Evolutionary conservation across 1,140 invertebrate genomes (phyloP).

Genomic region (Chironomus tepperi): DNA sequence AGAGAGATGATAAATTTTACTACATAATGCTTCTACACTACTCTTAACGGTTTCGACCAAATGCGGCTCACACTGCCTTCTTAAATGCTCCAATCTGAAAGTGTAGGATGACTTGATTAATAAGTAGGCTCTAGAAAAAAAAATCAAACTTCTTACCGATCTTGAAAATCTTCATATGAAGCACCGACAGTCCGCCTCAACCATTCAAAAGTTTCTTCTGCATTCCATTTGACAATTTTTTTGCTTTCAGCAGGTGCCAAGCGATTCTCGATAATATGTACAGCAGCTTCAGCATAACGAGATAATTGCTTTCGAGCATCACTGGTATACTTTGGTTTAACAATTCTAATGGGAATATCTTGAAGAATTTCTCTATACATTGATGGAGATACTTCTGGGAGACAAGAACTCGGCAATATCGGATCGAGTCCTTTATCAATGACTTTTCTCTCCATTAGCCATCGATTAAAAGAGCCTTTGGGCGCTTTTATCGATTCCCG

Average conservation of each 20-base stretch:
- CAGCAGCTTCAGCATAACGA: slow-evolving; percentile 91
- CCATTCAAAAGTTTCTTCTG: slow-evolving; percentile 95
- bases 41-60: slow-evolving; percentile 86
- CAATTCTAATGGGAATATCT: slow-evolving; percentile 93
- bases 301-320: slow-evolving; percentile 94
- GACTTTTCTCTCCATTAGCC: slow-evolving; percentile 92
- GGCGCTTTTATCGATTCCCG: slow-evolving; percentile 92
- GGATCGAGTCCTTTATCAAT: slow-evolving; percentile 82
- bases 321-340: slow-evolving; percentile 88
- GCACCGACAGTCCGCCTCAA: slow-evolving; percentile 86
- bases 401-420: slow-evolving; percentile 81
- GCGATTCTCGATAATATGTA: slow-evolving; percentile 90
- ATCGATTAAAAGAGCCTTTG: slow-evolving; percentile 91
- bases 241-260: slow-evolving; percentile 87
- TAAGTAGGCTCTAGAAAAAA: slow-evolving; percentile 11
- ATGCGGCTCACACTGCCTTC: slow-evolving; percentile 91
- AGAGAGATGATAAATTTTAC: slow-evolving; percentile 88
- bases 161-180: slow-evolving; percentile 92
- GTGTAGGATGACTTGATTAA: slow-evolving; percentile 28
- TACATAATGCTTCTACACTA: slow-evolving; percentile 91
- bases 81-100: slow-evolving; percentile 40
- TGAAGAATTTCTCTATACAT: slow-evolving; percentile 99
- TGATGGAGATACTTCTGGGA: slow-evolving; percentile 83
- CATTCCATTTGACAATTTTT: slow-evolving; percentile 98
- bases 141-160: slow-evolving; percentile 40